Conservation (phyloP, 2,113 vertebrate genomes). For the Capra hircus region DNA sequence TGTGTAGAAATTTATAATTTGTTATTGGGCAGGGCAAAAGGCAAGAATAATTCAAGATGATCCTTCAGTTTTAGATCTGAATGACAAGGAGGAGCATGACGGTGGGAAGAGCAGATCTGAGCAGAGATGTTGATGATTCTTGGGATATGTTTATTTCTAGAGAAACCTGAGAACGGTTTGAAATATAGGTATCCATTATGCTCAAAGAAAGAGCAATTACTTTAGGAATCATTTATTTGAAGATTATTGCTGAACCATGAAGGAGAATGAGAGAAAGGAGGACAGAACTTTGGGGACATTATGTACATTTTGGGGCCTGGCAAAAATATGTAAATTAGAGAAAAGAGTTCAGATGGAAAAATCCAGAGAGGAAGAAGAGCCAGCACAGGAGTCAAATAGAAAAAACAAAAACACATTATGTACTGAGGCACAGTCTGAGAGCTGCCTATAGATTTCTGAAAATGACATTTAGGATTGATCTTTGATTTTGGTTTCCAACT, state of each 20-base stretch:
- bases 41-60: not conserved
- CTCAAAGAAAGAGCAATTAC: not conserved
- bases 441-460: not conserved
- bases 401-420: not conserved
- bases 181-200: not conserved
- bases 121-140: not conserved
- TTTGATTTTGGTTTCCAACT: not conserved
- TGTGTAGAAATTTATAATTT: not conserved
- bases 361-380: not conserved
- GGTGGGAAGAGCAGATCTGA: not conserved
- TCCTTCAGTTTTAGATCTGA: not conserved
- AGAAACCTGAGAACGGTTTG: not conserved
- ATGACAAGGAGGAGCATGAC: not conserved
- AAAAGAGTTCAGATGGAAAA: not conserved
- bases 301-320: not conserved
- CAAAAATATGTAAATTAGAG: not conserved
- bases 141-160: not conserved
- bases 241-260: not conserved
- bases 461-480: not conserved
- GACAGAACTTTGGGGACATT: not conserved
- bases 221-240: not conserved
- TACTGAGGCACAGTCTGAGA: not conserved
- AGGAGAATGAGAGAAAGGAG: not conserved
- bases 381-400: not conserved
- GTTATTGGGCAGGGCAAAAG: not conserved